Conservation (phyloP, 2,888 invertebrate genomes). For the Villa cingulata region DNA sequence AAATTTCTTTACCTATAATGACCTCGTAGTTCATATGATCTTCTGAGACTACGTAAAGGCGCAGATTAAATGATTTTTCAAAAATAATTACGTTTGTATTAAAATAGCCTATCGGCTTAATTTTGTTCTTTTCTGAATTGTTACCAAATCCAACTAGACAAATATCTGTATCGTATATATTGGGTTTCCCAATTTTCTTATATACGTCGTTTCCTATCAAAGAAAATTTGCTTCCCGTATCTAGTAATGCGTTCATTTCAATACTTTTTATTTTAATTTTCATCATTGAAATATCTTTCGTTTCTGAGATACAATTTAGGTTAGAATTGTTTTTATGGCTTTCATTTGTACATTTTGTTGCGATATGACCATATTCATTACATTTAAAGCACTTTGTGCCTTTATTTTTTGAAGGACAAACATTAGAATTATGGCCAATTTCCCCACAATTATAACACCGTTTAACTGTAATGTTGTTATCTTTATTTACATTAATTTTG, state of each 20-base stretch:
- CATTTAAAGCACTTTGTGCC: constrained; percentile 1
- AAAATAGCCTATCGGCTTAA: not conserved
- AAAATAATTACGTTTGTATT: not conserved
- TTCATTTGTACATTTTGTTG: constrained; percentile 1
- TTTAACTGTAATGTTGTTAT: not conserved
- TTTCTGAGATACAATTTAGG: not conserved
- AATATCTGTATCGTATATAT: not conserved
- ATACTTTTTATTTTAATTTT: not conserved
- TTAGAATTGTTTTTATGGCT: too few relatives aligned
- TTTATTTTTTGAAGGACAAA: not conserved
- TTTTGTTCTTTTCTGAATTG: not conserved
- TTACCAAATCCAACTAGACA: not conserved
- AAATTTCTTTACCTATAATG: too few relatives aligned
- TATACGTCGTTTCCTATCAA: not conserved
- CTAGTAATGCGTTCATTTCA: not conserved
- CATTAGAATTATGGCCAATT: not conserved
- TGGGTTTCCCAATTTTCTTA: not conserved
- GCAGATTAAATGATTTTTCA: not conserved
- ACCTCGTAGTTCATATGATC: not conserved
- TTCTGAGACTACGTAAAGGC: not conserved
- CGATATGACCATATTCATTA: not conserved
- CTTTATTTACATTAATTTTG: not conserved
- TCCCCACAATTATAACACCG: constrained; percentile 4
- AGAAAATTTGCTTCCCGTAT: not conserved
- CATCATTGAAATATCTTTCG: not conserved